Evolutionary conservation across 2,113 vertebrate genomes (phyloP), one percentile per base, ranked within the genome.

Genomic region (Paramisgurnus dabryanus): DNA sequence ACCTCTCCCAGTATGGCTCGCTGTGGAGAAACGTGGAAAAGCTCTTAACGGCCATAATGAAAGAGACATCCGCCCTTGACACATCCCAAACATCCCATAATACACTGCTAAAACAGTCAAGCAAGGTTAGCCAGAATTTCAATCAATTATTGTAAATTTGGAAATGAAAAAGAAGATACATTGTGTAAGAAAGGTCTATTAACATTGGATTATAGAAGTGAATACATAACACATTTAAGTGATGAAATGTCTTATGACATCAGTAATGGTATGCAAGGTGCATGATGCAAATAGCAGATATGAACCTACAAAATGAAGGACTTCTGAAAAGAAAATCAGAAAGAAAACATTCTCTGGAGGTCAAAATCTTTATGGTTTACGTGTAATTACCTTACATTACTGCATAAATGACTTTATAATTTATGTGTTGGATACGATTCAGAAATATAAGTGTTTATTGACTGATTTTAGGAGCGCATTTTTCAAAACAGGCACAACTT

Each of bases 1-100:
- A 87, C 83, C 88, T 88, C 86, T 89, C 88, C 88, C 88, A 89
- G 87, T 89, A 89, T 68, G 88, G 87, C 82, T 89, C 88, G 79
- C 88, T 89, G 88, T 88, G 88, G 88, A 88, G 66, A 86, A 89
- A 89, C 27, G 87, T 88, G 88, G 86, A 86, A 83, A 87, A 86
- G 78, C 39, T 88, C 84, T 87, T 89, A 89, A 88, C 80, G 58
- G 80, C 77, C 71, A 45, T 80, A 76, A 41, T 73, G 74, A 49
- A 66, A 68, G 9, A 69, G 49, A 78, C 67, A 83, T 79, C 39
- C 60, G 82, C 68, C 66, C 57, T 57, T 50, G 60, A 71, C 79
- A 74, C 79, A 45, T 70, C 72, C 76, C 76, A 50, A 67, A 49
- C 47, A 55, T 45, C 77, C 72, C 64, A 69, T 58, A 76, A 66